Percentiles rank a stretch among this genome's conserved stretches.
Evolutionary conservation across 2,797 vertebrate genomes (phyloP).

Genomic region (Alauda arvensis): DNA sequence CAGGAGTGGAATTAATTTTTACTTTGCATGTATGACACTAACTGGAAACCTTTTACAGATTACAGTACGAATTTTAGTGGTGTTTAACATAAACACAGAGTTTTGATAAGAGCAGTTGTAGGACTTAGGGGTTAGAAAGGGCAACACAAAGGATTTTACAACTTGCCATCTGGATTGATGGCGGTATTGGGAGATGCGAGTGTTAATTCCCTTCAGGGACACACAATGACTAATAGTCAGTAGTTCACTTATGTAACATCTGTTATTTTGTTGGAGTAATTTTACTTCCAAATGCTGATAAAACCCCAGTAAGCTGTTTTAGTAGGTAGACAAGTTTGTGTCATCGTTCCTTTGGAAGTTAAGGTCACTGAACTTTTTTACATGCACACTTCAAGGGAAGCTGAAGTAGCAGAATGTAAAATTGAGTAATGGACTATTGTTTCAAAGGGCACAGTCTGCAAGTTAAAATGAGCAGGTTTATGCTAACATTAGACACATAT

Average conservation of each 20-base stretch:
- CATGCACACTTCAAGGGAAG: constrained; percentile 79
- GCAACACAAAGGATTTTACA: constrained; percentile 26
- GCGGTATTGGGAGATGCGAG: constrained; percentile 39
- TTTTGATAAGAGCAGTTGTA: constrained; percentile 17
- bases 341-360: constrained; percentile 65
- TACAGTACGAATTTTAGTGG: neutral
- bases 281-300: constrained; percentile 75
- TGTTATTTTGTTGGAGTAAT: constrained; percentile 81
- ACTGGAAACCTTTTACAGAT: neutral
- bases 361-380: constrained; percentile 78
- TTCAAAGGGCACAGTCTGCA: constrained; percentile 71
- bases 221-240: constrained; percentile 76
- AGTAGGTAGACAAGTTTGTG: constrained; percentile 80
- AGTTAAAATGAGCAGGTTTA: constrained; percentile 68
- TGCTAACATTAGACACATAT: constrained; percentile 62
- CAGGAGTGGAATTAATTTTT: neutral
- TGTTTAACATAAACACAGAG: neutral
- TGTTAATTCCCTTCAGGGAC: constrained; percentile 68
- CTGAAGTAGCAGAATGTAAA: constrained; percentile 85
- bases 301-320: constrained; percentile 83
- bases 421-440: constrained; percentile 81
- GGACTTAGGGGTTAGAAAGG: constrained; percentile 9
- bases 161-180: constrained; percentile 74
- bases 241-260: constrained; percentile 75
- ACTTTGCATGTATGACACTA: neutral